These are phyloP conservation scores for Polyploca ridens DNA, from an alignment of 2,888 invertebrate species.

Conservation along the genomic window DNA sequence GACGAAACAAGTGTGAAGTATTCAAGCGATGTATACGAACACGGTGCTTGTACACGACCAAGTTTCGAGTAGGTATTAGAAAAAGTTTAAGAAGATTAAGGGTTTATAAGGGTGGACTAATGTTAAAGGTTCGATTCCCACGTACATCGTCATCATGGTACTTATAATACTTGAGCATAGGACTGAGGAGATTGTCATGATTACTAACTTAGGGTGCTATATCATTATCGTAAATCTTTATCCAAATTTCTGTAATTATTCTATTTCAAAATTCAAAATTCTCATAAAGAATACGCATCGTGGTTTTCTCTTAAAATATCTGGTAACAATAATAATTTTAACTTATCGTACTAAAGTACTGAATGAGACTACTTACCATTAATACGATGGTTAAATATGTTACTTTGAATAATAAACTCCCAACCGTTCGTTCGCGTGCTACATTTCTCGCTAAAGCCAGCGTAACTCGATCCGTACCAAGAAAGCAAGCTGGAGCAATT, in stretches of 20 bases:
- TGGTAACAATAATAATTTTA: no score
- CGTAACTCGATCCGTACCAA: background rate
- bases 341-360: no score
- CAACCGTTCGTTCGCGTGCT: background rate
- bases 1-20: slow-evolving; percentile 7
- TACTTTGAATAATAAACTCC: background rate
- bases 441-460: background rate
- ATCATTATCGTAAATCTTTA: no score
- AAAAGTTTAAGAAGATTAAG: background rate
- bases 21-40: background rate
- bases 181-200: no score
- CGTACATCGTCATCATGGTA: background rate
- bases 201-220: no score
- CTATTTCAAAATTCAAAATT: no score
- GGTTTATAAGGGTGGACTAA: background rate
- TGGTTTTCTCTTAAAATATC: no score
- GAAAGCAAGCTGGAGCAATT: background rate
- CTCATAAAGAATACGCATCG: no score
- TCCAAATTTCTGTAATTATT: no score
- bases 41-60: background rate
- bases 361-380: no score
- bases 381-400: background rate
- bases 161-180: background rate
- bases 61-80: slow-evolving; percentile 4
- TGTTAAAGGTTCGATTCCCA: background rate